phyloP scores from a whole-genome alignment of 2,888 invertebrate species.

The Gnatocerus cornutus region DNA sequence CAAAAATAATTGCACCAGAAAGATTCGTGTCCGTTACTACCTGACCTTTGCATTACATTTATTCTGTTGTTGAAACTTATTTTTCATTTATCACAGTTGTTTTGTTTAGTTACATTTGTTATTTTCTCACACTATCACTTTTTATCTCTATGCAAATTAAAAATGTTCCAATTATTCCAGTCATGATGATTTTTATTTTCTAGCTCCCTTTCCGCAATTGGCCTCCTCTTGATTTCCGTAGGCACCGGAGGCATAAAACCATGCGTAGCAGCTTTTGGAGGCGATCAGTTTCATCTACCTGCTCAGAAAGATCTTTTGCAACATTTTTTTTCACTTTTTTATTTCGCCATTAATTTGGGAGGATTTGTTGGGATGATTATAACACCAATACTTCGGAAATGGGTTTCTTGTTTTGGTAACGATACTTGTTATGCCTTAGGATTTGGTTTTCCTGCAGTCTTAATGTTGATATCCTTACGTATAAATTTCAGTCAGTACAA shows the following conservation, averaged over 20 bases:
- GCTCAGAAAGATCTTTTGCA: conserved; percentile 79
- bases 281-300: conserved; percentile 85
- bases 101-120: too few relatives aligned
- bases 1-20: too few relatives aligned
- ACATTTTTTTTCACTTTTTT: conserved; percentile 87
- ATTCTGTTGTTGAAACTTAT: too few relatives aligned
- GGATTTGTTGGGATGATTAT: conserved; percentile 79
- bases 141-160: too few relatives aligned
- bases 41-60: too few relatives aligned
- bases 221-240: conserved; percentile 78
- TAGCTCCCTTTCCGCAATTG: conserved; percentile 75
- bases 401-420: conserved; percentile 79
- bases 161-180: too few relatives aligned
- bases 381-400: conserved; percentile 82
- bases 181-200: conserved; percentile 51
- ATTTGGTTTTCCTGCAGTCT: conserved; percentile 84
- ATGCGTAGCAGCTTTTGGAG: conserved; percentile 90
- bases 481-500: conserved; percentile 58
- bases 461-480: conserved; percentile 82
- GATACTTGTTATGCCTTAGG: conserved; percentile 83
- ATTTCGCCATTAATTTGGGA: conserved; percentile 85
- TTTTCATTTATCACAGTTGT: too few relatives aligned
- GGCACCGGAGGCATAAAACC: conserved; percentile 92
- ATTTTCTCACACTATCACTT: too few relatives aligned
- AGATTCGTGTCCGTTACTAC: too few relatives aligned